Base-by-base conservation (phyloP, 2,113 vertebrate species). In the Dascyllus trimaculatus region DNA sequence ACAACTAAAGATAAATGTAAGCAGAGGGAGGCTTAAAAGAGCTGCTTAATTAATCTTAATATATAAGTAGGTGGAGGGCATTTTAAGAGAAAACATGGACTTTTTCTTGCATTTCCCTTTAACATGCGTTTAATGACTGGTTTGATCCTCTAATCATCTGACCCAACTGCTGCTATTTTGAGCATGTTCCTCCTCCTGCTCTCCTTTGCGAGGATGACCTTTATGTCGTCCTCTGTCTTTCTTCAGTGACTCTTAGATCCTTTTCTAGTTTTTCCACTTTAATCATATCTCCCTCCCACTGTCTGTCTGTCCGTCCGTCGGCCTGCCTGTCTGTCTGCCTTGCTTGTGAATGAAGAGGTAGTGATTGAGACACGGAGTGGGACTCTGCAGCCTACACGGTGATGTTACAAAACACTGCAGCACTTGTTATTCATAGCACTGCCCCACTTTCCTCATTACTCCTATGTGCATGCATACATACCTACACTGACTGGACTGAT, bases 401-500 rank as follows among this genome's bases (percentile, higher is more conserved):
- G 26, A 38, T 86, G 83, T 90, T 89, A 88, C 46, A 76, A 88
- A 91, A 88, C 80, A 81, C 87, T 82, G 84, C 77, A 82, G 82
- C 58, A 64, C 65, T 74, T 54, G 38, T 71, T 80, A 79, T 84
- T 88, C 75, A 76, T 19, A n/a, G 65, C 9, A 25, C 25, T 77
- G 79, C 40, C 81, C 83, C 69, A 82, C 75, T 89, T 87, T 66
- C 56, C 65, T 52, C 73, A 57, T 48, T 57, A 83, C 71, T 62
- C 61, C 35, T 64, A 25, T 22, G 48, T 62, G 35, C 22, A 43
- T 35, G 11, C 54, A 29, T 5, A 73, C 29, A 76, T 53, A 64
- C 81, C 71, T 53, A 78, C 82, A 65, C 49, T 25, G 25, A 73
- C 64, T 35, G 21, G 22, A 78, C 53, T 67, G 24, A 84, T 80